Base-by-base conservation (phyloP, 2,797 vertebrate species). In the Sebastes vulpes region DNA sequence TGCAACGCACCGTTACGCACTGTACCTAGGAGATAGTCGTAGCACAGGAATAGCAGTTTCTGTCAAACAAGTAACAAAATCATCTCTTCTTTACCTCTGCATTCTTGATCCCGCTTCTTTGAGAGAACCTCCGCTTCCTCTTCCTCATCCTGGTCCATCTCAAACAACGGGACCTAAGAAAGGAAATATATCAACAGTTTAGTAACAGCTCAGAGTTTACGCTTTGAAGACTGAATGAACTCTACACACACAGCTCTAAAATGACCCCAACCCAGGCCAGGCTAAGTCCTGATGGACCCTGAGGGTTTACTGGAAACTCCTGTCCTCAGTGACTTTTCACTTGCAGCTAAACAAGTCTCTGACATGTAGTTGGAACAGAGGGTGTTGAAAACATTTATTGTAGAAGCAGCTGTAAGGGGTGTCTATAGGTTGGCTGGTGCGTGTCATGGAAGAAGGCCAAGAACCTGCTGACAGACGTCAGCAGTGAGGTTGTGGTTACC, bases 91-190 rank as follows among this genome's bases (percentile, higher is more conserved):
- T 72, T 82, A 92, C 92, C 91, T 86, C 20, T 67, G 50, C 20
- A 75, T 16, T 46, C 16, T 18, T 18, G 16, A 46, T 46, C 42
- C 42, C 3, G 16, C 35, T 71, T 81, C 64, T 67, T 26, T 1
- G 83, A 60, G 5, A 86, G 78, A 46, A 66, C 61, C 3, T 71
- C 85, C 6, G 83, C 89, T 16, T 84, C 83, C 11, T 81, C 82
- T 4, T 89, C 77, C 4, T 92, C 92, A 0, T 88, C 83, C 21
- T 88, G 28, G 26, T 92, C 92, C 72, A 93, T 72, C 75, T 94
- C 87, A 90, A 94, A 94, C 18, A 94, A 79, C 0, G 93, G 90
- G 2, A 91, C 78, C 94, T 94, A 73, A 6, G 21, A 52, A 5
- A 75, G 25, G 16, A 70, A 64, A 46, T 2, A 38, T 0, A 50